Percentiles rank a stretch among this genome's conserved stretches.
Conservation (phyloP, 2,797 vertebrate genomes). For the Salmo trutta region DNA sequence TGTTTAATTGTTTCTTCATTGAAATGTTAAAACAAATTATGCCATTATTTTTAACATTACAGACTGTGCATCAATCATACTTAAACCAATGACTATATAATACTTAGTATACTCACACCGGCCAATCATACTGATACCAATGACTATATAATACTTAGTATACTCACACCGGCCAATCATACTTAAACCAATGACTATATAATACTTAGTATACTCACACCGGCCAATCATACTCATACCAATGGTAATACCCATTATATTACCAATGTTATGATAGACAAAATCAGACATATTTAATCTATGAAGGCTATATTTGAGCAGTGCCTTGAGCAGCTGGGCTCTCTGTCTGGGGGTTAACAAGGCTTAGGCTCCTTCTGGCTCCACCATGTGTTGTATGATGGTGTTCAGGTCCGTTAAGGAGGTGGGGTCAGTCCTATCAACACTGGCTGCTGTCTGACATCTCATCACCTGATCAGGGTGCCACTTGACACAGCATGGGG, state of each 20-base stretch:
- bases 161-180: background rate
- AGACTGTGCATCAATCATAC: background rate
- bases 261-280: background rate
- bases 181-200: background rate
- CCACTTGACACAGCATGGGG: background rate
- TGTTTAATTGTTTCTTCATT: background rate
- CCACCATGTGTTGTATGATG: constrained; percentile 4
- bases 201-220: background rate
- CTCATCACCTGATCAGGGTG: background rate
- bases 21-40: background rate
- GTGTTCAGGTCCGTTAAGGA: background rate
- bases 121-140: too few relatives aligned
- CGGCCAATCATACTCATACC: background rate
- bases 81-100: background rate
- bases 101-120: too few relatives aligned
- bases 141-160: background rate
- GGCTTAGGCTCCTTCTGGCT: constrained; percentile 10
- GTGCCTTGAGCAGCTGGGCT: constrained; percentile 3
- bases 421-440: too few relatives aligned
- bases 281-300: background rate
- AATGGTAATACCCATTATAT: background rate
- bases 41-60: background rate
- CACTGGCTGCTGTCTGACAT: background rate
- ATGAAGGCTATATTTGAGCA: background rate
- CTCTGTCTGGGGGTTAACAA: constrained; percentile 1